These are phyloP conservation scores for Scarus forsteni DNA, from an alignment of 2,797 vertebrate species.

Conservation along the genomic window DNA sequence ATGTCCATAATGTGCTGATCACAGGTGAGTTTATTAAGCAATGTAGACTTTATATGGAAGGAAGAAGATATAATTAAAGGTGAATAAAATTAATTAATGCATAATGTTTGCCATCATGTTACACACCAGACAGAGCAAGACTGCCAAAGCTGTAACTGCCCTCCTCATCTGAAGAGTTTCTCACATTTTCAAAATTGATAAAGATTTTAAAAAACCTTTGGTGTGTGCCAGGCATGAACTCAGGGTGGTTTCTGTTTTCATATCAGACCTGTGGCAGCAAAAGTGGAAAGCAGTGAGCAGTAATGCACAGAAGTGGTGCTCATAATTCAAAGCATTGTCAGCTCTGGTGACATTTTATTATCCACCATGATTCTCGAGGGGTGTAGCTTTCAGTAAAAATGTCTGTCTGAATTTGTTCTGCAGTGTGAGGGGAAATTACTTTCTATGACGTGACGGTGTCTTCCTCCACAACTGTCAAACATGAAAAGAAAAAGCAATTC, in stretches of 20 bases:
- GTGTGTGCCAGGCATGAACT: no score
- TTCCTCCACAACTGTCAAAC: slow-evolving; percentile 58
- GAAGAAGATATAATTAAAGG: no score
- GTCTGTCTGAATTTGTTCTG: slow-evolving; percentile 10
- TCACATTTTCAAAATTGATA: no score
- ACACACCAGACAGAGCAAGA: no score
- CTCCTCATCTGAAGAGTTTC: no score
- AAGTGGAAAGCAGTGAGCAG: neutral
- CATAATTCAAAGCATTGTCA: slow-evolving; percentile 7
- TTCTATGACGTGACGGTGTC: slow-evolving; percentile 38
- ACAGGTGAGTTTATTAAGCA: no score
- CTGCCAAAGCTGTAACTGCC: no score
- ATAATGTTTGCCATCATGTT: no score
- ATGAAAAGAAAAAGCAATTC: slow-evolving; percentile 53
- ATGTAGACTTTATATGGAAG: no score
- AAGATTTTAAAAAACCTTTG: no score
- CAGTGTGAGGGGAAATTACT: slow-evolving; percentile 35
- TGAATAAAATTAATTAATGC: no score
- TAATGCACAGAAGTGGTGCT: slow-evolving; percentile 1
- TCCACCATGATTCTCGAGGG: neutral
- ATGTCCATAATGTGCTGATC: no score
- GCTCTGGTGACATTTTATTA: slow-evolving; percentile 11
- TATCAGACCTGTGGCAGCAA: neutral
- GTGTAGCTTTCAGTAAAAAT: neutral
- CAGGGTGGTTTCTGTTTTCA: slow-evolving; percentile 12